Conservation (phyloP, 2,888 invertebrate species). For the Eupithecia insigniata region DNA sequence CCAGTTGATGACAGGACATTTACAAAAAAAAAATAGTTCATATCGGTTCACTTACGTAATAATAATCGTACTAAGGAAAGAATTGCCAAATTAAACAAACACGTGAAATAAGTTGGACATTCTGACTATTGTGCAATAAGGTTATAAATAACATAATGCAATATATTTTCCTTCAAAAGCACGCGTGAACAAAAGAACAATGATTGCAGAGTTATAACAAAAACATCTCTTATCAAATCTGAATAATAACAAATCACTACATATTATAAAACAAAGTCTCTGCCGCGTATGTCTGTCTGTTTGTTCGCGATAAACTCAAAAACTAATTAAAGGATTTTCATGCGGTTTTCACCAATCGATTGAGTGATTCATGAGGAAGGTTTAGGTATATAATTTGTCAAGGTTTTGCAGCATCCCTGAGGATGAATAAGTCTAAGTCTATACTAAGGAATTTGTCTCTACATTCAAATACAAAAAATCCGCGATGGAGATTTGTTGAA, state of each 20-base stretch:
- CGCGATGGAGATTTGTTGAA: no score
- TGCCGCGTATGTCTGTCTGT: no score
- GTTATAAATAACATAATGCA: not conserved
- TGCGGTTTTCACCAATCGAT: no score
- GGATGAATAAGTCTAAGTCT: no score
- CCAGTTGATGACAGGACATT: not conserved
- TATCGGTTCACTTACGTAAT: not conserved
- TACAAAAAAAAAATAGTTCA: not conserved
- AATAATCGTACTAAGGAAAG: not conserved
- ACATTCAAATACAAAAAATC: no score
- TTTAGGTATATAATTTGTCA: no score
- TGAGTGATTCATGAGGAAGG: no score
- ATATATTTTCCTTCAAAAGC: not conserved
- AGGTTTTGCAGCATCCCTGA: no score
- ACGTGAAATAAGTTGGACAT: not conserved
- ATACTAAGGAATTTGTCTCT: no score
- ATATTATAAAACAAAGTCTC: no score
- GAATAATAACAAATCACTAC: not conserved
- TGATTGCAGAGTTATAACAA: not conserved
- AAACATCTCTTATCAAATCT: conserved; percentile 1
- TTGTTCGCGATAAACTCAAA: no score
- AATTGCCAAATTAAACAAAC: not conserved
- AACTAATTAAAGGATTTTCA: no score
- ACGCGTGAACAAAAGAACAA: not conserved
- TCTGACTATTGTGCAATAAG: not conserved